A percentile compares a stretch with the other conserved stretches of the same genome.
Conservation (phyloP, 2,888 invertebrate genomes). For the Chorisops tibialis region DNA sequence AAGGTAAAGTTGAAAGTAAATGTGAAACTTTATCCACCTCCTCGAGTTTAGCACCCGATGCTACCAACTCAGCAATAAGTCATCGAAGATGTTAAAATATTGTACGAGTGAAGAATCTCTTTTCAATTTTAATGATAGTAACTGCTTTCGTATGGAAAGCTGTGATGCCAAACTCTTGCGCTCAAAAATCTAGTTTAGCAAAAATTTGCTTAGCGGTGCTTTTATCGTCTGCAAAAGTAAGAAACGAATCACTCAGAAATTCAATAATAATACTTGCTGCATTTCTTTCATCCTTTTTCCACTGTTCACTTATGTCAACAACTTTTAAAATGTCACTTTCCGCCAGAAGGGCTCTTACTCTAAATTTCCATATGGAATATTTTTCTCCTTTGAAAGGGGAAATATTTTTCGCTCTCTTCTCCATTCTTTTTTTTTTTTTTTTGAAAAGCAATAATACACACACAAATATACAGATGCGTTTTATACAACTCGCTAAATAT, state of each 20-base stretch:
- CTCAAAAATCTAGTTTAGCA: not conserved
- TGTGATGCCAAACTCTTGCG: constrained; percentile 23
- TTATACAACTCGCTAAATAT: too few relatives aligned
- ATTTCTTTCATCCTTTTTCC: constrained; percentile 25
- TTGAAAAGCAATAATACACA: too few relatives aligned
- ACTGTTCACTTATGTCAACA: constrained; percentile 25
- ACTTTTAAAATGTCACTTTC: constrained; percentile 29
- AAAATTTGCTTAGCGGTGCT: constrained; percentile 3
- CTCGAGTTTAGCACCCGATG: constrained; percentile 24
- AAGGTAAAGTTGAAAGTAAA: not conserved
- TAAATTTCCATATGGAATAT: constrained; percentile 30
- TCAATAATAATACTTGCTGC: constrained; percentile 29
- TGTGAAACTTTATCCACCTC: constrained; percentile 8
- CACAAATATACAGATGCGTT: too few relatives aligned
- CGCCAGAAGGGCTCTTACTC: constrained; percentile 26
- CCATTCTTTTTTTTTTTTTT: too few relatives aligned
- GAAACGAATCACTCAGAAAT: constrained; percentile 28
- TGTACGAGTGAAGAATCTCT: constrained; percentile 5
- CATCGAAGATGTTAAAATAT: constrained; percentile 23
- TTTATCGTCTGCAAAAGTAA: constrained; percentile 25
- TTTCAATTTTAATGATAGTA: constrained; percentile 26
- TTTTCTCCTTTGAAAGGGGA: constrained; percentile 28
- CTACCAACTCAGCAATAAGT: constrained; percentile 18
- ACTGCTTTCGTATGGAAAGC: constrained; percentile 12
- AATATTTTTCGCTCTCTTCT: constrained; percentile 3